Conservation (phyloP, 2,113 vertebrate species). For the Tachysurus vachellii region DNA sequence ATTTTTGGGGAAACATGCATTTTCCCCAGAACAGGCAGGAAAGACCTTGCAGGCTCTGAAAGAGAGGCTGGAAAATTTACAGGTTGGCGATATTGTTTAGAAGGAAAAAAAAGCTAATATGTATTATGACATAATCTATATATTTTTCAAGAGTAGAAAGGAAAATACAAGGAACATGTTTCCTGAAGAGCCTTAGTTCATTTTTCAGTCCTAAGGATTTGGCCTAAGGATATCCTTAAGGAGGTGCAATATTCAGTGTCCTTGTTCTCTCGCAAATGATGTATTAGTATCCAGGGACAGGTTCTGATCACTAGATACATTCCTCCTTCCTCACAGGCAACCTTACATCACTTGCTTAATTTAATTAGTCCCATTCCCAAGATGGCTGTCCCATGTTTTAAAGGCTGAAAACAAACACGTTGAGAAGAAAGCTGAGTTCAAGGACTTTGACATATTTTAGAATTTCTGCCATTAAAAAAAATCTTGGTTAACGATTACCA, state of each 20-base stretch:
- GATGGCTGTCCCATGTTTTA: not conserved
- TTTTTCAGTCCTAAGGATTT: not conserved
- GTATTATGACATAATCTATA: too few species aligned
- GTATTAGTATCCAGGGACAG: slow-evolving; percentile 12
- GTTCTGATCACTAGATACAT: not conserved
- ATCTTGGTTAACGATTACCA: not conserved
- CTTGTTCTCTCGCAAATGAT: not conserved
- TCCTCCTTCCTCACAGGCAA: not conserved
- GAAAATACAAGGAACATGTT: not conserved
- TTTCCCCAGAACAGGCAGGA: slow-evolving; percentile 73
- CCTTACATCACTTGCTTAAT: slow-evolving; percentile 21
- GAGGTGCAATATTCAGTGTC: not conserved
- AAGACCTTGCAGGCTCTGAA: slow-evolving; percentile 78
- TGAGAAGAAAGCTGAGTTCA: not conserved
- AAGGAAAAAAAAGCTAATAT: not conserved
- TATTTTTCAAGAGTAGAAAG: too few species aligned
- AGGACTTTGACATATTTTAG: not conserved
- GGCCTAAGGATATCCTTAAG: not conserved
- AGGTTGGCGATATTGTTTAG: slow-evolving; percentile 63
- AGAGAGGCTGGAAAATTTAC: slow-evolving; percentile 77
- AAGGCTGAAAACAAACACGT: slow-evolving; percentile 23
- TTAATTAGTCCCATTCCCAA: slow-evolving; percentile 18
- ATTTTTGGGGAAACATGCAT: slow-evolving; percentile 61
- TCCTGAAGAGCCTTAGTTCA: slow-evolving; percentile 3
- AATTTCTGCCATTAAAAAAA: not conserved